Evolutionary conservation across 2,888 invertebrate genomes (phyloP).

Genomic region (Octodonta nipae): DNA sequence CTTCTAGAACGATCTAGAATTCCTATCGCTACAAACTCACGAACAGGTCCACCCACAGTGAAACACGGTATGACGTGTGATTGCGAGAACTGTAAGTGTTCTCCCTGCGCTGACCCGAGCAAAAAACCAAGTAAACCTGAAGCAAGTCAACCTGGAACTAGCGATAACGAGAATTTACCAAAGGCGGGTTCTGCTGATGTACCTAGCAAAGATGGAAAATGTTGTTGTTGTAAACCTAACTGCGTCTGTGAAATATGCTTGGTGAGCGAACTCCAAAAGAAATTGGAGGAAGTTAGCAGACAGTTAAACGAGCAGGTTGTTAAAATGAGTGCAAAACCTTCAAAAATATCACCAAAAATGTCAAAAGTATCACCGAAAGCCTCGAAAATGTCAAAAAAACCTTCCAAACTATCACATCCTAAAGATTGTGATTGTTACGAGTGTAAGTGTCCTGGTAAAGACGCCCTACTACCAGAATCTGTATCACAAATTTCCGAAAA

Average conservation of each 20-base stretch:
- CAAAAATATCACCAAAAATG: too few species aligned
- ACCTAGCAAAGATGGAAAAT: not conserved
- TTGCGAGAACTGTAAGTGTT: constrained; percentile 9
- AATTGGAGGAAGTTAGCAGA: constrained; percentile 5
- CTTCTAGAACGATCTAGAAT: constrained; percentile 14
- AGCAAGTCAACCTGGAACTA: too few species aligned
- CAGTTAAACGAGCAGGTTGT: not conserved
- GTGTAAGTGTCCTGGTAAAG: constrained; percentile 9
- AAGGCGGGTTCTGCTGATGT: too few species aligned
- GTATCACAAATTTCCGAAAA: not conserved
- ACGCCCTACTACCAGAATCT: not conserved
- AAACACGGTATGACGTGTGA: constrained; percentile 7
- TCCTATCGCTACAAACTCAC: constrained; percentile 13
- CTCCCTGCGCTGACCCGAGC: constrained; percentile 9
- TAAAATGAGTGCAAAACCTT: not conserved
- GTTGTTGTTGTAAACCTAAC: constrained; percentile 10
- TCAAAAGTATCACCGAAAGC: too few species aligned
- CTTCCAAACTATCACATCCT: constrained; percentile 6
- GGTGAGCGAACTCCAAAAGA: constrained; percentile 6
- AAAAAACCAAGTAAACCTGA: too few species aligned
- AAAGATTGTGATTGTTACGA: constrained; percentile 11
- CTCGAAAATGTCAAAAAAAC: not conserved
- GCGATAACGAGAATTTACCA: too few species aligned
- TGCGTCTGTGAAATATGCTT: constrained; percentile 12
- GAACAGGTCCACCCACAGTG: not conserved